Evolutionary conservation across 1,140 invertebrate genomes (phyloP), one percentile per base, ranked within the genome.

Genomic region (Mycetomoellerius zeteki): DNA sequence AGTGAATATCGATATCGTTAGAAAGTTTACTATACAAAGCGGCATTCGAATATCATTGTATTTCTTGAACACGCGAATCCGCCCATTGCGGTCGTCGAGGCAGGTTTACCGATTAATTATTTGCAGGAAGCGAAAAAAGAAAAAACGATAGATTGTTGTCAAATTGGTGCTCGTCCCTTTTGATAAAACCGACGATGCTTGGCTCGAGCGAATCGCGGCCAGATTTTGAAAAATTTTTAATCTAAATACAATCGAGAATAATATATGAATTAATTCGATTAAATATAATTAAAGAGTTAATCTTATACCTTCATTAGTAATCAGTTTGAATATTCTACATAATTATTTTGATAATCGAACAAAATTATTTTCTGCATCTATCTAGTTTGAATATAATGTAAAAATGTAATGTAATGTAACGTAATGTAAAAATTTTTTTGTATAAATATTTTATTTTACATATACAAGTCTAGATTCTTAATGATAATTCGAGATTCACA

Each of bases 81-180:
- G 64, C 69, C 88, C 67, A 60, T 58, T 81, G 76, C 71, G 87
- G 69, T 67, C 73, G 30, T 81, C 84, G 71, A 89, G 84, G 87
- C 88, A 73, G 47, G 52, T 86, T 37, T 69, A 33, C 47, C 64
- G 37, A 65, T 54, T 52, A 86, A 81, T 58, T 69, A 85, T 56
- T 43, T 67, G 24, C n/a, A 71, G 78, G 21, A 43, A 56, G 12
- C n/a, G 37, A 27, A 67, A 16, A 16, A 50, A 47, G 12, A 50
- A 71, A 50, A 71, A 30, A 47, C 6, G 21, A 56, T 37, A 37
- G 1, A 21, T 67, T 5, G 12, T 30, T 21, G 14, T 69, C 47
- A 21, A 67, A 80, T 80, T 67, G 62, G 77, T 24, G 43, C 24
- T 30, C 16, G 6, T 33, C 33, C 14, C 1, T 60, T 80, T 52